phyloP scores from a whole-genome alignment of 30 jellyfish, hydroid and myxozoan genomes.

The Cassiopea xamachana region DNA sequence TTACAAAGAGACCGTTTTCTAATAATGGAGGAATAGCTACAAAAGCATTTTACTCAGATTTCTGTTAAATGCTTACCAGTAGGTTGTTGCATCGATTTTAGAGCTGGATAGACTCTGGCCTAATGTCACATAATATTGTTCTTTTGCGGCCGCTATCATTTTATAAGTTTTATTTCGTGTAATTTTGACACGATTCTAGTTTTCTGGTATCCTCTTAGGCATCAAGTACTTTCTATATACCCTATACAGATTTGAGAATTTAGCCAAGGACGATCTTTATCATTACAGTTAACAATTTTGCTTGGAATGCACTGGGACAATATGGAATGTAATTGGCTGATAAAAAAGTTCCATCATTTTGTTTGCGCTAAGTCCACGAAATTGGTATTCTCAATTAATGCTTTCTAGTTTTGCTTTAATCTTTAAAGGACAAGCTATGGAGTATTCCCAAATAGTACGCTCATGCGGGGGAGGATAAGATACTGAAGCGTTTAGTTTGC shows the following conservation, averaged over 20 bases:
- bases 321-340: neutral
- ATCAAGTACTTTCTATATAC: slow-evolving; percentile 29
- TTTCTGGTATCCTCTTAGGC: slow-evolving; percentile 57
- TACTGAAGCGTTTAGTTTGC: too few relatives aligned
- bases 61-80: slow-evolving; percentile 3
- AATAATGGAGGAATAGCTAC: slow-evolving; percentile 57
- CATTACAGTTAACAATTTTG: neutral
- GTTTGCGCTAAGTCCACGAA: neutral
- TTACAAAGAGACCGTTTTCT: slow-evolving; percentile 33
- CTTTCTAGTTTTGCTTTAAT: too few relatives aligned
- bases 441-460: too few relatives aligned
- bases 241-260: slow-evolving; percentile 30
- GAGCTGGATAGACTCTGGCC: slow-evolving; percentile 9
- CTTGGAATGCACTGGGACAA: neutral
- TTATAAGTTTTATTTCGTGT: neutral
- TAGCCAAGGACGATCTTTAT: slow-evolving; percentile 9
- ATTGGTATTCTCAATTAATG: too few relatives aligned
- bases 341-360: neutral
- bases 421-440: too few relatives aligned
- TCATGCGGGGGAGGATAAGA: too few relatives aligned
- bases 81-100: slow-evolving; percentile 1
- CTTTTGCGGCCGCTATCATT: slow-evolving; percentile 11
- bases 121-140: slow-evolving; percentile 3
- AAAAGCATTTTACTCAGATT: slow-evolving; percentile 1
- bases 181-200: slow-evolving; percentile 36